Conservation (phyloP, 2,888 invertebrate species). For the Hydrotaea cyrtoneurina region DNA sequence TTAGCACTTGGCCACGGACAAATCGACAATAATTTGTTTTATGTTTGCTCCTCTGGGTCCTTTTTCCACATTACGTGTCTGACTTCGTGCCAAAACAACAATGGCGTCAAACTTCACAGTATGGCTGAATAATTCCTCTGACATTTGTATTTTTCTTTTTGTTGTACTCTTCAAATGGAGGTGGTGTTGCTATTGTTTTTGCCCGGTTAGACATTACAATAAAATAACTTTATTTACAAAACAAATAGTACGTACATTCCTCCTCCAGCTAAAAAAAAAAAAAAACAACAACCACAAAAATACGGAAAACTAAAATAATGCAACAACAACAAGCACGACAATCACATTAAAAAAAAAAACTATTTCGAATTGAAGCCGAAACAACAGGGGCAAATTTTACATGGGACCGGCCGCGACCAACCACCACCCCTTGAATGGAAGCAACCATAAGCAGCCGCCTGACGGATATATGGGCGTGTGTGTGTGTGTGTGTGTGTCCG, state of each 20-base stretch:
- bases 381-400: constrained; percentile 6
- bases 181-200: constrained; percentile 34
- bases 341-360: constrained; percentile 13
- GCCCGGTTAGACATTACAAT: constrained; percentile 58
- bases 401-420: background rate
- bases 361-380: constrained; percentile 13
- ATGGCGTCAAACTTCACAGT: constrained; percentile 60
- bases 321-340: constrained; percentile 39
- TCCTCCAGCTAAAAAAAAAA: background rate
- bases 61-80: too few species aligned
- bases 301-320: constrained; percentile 19
- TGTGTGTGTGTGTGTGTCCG: constrained; percentile 1
- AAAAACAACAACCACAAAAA: constrained; percentile 28
- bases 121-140: constrained; percentile 64
- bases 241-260: constrained; percentile 54
- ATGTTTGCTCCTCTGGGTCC: background rate
- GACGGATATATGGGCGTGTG: constrained; percentile 4
- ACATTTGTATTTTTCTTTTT: too few species aligned
- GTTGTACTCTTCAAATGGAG: background rate
- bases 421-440: constrained; percentile 29
- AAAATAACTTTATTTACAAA: constrained; percentile 66
- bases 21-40: constrained; percentile 16
- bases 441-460: background rate
- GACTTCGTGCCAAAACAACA: constrained; percentile 44
- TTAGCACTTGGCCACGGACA: background rate